Evolutionary conservation across 2,888 invertebrate species (phyloP).

Genomic region (Chaetogeoica ovagalla): DNA sequence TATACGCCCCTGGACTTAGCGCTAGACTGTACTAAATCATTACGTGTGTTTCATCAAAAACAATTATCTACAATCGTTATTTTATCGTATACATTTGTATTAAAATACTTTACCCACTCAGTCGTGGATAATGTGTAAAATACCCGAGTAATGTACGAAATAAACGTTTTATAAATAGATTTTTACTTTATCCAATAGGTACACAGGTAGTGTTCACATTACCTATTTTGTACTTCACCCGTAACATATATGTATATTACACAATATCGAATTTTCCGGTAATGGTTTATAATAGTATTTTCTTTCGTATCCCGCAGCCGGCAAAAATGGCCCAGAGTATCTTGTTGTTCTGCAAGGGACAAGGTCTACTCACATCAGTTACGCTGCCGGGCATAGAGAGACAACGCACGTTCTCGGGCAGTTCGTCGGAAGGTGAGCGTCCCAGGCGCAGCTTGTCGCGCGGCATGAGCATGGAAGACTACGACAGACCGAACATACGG

Average conservation of each 20-base stretch:
- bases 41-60: background rate
- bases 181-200: too few species aligned
- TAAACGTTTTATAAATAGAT: too few species aligned
- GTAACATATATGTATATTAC: too few species aligned
- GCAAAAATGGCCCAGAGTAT: conserved; percentile 84
- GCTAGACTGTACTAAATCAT: background rate
- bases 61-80: background rate
- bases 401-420: conserved; percentile 66
- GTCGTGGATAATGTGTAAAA: background rate
- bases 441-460: conserved; percentile 62
- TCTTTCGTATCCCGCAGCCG: conserved; percentile 67
- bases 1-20: too few species aligned
- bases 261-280: too few species aligned
- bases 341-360: conserved; percentile 85
- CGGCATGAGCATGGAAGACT: conserved; percentile 80
- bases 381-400: conserved; percentile 80
- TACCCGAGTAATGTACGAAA: too few species aligned
- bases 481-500: conserved; percentile 77
- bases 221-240: too few species aligned
- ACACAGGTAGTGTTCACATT: too few species aligned
- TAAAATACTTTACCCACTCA: background rate
- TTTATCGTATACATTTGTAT: background rate
- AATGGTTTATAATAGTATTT: background rate
- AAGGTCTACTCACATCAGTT: conserved; percentile 79
- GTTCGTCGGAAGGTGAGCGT: conserved; percentile 62